phyloP scores from a whole-genome alignment of 1,140 invertebrate species.

The Pygmarrhopalites habei region DNA sequence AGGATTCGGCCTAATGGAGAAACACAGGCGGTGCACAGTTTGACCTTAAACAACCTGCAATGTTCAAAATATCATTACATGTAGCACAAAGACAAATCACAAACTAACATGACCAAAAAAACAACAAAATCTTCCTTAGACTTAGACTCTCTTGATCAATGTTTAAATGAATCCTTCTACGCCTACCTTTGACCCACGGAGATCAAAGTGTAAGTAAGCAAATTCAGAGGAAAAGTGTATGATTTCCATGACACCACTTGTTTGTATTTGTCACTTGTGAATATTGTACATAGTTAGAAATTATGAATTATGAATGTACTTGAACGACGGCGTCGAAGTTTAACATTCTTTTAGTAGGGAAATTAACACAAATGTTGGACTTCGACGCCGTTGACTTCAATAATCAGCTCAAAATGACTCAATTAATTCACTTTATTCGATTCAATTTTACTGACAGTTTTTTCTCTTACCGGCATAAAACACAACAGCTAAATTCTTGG shows the following conservation, averaged over 20 bases:
- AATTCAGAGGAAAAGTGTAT: neutral
- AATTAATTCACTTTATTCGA: neutral
- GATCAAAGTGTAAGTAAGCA: neutral
- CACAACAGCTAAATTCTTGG: neutral
- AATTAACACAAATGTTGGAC: neutral
- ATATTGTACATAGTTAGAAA: too few species aligned
- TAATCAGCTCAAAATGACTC: neutral
- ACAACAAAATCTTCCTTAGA: neutral
- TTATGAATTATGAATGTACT: too few species aligned
- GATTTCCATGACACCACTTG: too few species aligned
- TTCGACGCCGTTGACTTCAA: neutral
- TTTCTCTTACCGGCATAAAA: constrained; percentile 1
- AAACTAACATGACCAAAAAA: neutral
- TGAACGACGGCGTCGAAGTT: too few species aligned
- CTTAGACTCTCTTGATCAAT: too few species aligned
- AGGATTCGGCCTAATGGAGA: constrained; percentile 27
- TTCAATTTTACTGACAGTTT: neutral
- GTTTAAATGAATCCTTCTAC: neutral
- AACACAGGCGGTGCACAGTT: constrained; percentile 31
- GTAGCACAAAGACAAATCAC: neutral
- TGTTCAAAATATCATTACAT: constrained; percentile 15
- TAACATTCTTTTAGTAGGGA: neutral
- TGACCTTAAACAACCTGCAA: constrained; percentile 31
- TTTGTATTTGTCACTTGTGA: too few species aligned
- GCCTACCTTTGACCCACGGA: neutral